Evolutionary conservation across 2,797 vertebrate species (phyloP).

Genomic region (Selene dorsalis): DNA sequence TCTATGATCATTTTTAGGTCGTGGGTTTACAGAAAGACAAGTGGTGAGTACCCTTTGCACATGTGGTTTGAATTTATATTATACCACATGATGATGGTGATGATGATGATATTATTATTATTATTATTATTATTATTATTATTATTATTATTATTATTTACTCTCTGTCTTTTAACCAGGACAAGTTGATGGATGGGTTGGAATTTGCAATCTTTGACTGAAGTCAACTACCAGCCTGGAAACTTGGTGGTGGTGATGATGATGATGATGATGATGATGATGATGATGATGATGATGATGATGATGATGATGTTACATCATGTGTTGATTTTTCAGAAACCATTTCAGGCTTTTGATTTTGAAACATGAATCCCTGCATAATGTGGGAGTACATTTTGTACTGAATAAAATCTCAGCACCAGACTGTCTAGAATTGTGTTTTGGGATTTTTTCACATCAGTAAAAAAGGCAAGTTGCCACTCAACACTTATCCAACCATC

Average conservation of each 20-base stretch:
- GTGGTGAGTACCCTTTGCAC: no score
- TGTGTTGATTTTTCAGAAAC: background rate
- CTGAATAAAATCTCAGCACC: conserved; percentile 18
- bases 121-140: no score
- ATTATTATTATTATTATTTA: no score
- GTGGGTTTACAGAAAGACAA: no score
- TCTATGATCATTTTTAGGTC: no score
- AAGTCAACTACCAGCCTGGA: conserved; percentile 3
- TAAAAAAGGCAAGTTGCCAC: background rate
- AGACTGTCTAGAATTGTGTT: background rate
- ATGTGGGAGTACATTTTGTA: background rate
- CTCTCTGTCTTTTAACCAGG: no score
- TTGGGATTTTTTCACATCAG: background rate
- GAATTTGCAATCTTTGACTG: no score
- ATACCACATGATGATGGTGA: no score
- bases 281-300: background rate
- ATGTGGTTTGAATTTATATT: no score
- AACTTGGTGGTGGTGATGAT: background rate
- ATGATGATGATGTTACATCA: background rate
- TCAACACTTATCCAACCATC: background rate
- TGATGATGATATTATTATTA: no score
- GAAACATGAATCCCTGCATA: background rate
- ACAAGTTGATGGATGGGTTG: no score
- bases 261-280: background rate
- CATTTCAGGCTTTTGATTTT: background rate